Percentiles rank a stretch among this genome's conserved stretches.
phyloP scores from a whole-genome alignment of 2,113 vertebrate genomes.

The Megatriorchis doriae region DNA sequence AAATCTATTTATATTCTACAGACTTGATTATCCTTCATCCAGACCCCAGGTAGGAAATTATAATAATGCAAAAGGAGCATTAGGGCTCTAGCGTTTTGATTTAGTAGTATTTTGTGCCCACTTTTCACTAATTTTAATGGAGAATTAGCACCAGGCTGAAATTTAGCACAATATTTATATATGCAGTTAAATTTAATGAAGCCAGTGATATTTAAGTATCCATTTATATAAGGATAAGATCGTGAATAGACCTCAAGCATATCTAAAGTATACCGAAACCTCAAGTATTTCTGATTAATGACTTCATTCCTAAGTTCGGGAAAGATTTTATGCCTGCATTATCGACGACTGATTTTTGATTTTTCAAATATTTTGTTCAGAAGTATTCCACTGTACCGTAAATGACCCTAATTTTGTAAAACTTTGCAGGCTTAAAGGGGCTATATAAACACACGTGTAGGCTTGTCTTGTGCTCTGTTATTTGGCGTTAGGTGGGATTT shows the following conservation, averaged over 20 bases:
- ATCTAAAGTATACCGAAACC: neutral
- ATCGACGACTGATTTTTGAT: neutral
- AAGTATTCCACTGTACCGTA: neutral
- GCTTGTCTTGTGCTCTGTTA: neutral
- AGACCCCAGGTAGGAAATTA: neutral
- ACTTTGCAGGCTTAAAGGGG: neutral
- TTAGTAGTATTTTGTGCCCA: neutral
- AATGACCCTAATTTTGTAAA: neutral
- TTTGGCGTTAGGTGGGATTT: neutral
- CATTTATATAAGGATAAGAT: neutral
- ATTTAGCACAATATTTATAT: constrained; percentile 2
- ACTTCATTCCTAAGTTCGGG: neutral
- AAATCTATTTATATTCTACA: constrained; percentile 12
- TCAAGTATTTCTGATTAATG: neutral
- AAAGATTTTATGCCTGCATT: neutral
- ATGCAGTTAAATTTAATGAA: constrained; percentile 27
- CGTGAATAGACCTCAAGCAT: neutral
- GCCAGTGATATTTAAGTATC: constrained; percentile 11
- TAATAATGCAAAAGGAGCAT: neutral
- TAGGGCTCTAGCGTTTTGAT: neutral
- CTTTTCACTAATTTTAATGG: neutral
- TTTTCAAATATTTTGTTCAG: neutral
- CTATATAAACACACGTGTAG: neutral
- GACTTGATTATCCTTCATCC: neutral
- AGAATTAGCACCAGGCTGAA: constrained; percentile 4